Base-by-base conservation (phyloP, 2,797 vertebrate genomes). In the Molossus alvarezi region DNA sequence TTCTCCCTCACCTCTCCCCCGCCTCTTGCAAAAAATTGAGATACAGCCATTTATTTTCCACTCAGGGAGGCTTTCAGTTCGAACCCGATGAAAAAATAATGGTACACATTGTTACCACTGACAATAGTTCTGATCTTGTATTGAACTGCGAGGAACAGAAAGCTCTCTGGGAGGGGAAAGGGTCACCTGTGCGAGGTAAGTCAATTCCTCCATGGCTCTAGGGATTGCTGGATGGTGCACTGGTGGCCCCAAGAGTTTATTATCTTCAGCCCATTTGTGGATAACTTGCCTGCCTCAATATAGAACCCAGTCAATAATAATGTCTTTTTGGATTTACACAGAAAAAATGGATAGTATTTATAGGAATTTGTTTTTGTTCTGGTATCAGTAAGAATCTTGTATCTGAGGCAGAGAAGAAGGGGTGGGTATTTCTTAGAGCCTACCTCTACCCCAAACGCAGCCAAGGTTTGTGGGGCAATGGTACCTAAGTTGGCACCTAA, bases 81-180 rank as follows among this genome's bases (percentile, higher is more conserved):
- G 64, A 97, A 75, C 21, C 45, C 71, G 92, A 2, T 37, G 62
- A 65, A 62, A 65, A 76, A 82, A 91, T 37, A 25, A 51, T 14
- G 37, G 80, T 72, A 96, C 83, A 96, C 91, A 95, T 93, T 90
- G 90, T 95, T 96, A 84, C 88, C 60, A 69, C 88, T 55, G 58
- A 97, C 95, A 96, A 95, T 96, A 93, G 83, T 92, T 91, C 82
- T 97, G 95, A 98, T 94, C 91, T 96, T 72, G 69, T 93, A 93
- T 62, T 73, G 90, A 97, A 55, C 95, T 81, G 62, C 95, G 87
- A 95, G 82, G 96, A 97, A 83, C 95, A 95, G 97, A 96, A 75
- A 73, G 69, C 48, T 97, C 94, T 96, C 96, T 60, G 92, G 82
- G 96, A 97, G 89, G 67, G 91, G 76, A 73, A 83, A 85, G 65